A percentile compares a stretch with the other conserved stretches of the same genome.
Evolutionary conservation across 2,888 invertebrate genomes (phyloP).

Genomic region (Scelioninae gen. 2): DNA sequence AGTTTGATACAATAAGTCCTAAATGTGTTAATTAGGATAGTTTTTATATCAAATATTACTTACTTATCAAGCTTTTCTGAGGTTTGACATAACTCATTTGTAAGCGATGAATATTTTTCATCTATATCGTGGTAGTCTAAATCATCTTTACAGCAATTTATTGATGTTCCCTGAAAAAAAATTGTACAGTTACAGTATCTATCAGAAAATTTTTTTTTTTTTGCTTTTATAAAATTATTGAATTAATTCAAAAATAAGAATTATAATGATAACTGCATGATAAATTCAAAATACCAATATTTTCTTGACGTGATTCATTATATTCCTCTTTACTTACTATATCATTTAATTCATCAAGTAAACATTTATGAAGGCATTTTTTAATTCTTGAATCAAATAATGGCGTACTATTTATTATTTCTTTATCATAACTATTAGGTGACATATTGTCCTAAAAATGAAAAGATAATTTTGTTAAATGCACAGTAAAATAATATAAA

Average conservation of each 20-base stretch:
- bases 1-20: no score
- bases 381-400: neutral
- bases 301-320: no score
- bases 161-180: conserved; percentile 12
- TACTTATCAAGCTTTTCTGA: conserved; percentile 11
- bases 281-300: no score
- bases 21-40: no score
- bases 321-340: no score
- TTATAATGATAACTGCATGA: no score
- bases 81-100: neutral
- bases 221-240: no score
- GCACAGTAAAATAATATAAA: no score
- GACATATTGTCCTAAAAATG: neutral
- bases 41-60: conserved; percentile 1
- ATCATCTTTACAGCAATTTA: conserved; percentile 20
- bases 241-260: no score
- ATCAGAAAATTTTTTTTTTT: no score
- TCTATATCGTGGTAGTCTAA: conserved; percentile 23
- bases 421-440: neutral
- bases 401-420: conserved; percentile 12
- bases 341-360: conserved; percentile 14
- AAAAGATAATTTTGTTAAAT: no score
- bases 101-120: conserved; percentile 9
- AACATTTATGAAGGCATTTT: conserved; percentile 1
- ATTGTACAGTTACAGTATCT: no score